These are phyloP conservation scores for Musca domestica DNA, from an alignment of 1,140 invertebrate species.

Conservation along the genomic window DNA sequence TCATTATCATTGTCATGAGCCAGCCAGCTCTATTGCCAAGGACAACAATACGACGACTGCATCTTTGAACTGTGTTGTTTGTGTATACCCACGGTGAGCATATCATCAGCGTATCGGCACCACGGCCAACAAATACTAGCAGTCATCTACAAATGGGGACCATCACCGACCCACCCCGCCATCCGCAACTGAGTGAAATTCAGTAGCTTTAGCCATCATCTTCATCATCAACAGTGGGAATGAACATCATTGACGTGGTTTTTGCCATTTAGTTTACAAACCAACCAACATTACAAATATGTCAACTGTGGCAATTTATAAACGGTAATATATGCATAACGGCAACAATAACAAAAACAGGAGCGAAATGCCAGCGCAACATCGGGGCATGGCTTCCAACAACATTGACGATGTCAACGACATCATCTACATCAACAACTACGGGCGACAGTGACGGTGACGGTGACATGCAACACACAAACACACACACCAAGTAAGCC, in stretches of 20 bases:
- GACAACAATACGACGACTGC: too few species aligned
- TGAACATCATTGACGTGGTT: conserved; percentile 1
- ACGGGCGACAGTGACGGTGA: not conserved
- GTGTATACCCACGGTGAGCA: too few species aligned
- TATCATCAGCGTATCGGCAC: too few species aligned
- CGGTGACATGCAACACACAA: not conserved
- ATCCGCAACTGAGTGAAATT: too few species aligned
- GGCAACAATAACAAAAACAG: conserved; percentile 8
- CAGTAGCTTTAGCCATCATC: not conserved
- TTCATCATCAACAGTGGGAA: not conserved
- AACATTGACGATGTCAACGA: not conserved
- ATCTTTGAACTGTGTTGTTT: too few species aligned
- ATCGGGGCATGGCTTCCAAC: too few species aligned
- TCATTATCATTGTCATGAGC: too few species aligned
- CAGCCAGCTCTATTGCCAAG: too few species aligned
- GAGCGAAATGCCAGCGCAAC: too few species aligned
- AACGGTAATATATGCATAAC: conserved; percentile 15
- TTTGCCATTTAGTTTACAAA: conserved; percentile 21
- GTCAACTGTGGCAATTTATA: conserved; percentile 21
- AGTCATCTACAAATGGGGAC: not conserved
- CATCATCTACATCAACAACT: not conserved
- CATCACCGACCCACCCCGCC: not conserved
- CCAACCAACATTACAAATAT: conserved; percentile 15
- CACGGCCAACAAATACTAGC: too few species aligned
- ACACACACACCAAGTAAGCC: not conserved